These are phyloP conservation scores for Pterocles gutturalis DNA, from an alignment of 2,113 vertebrate genomes.

Conservation along the genomic window DNA sequence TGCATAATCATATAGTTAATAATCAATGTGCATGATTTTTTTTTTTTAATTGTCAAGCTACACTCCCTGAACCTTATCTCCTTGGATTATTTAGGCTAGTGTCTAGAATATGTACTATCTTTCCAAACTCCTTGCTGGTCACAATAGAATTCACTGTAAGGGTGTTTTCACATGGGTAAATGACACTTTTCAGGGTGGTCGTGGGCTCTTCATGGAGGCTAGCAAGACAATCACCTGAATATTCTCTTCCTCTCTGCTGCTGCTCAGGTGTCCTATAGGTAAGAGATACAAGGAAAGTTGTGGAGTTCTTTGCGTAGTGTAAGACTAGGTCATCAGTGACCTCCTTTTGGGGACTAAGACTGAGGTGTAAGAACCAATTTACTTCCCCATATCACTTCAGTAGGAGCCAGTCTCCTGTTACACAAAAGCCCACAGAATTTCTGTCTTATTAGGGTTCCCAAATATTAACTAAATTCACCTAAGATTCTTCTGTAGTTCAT, in stretches of 20 bases:
- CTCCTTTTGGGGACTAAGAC: fast-evolving
- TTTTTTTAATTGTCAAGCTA: not conserved
- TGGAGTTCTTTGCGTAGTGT: not conserved
- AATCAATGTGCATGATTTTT: not conserved
- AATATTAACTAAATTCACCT: not conserved
- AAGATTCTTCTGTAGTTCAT: not conserved
- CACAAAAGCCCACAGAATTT: not conserved
- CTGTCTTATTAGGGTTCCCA: not conserved
- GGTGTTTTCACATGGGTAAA: not conserved
- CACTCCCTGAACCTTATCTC: not conserved
- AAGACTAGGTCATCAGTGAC: not conserved
- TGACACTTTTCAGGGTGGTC: not conserved
- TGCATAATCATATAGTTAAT: not conserved
- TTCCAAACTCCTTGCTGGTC: not conserved
- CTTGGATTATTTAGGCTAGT: not conserved
- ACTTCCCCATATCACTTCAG: not conserved
- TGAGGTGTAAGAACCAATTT: not conserved
- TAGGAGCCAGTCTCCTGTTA: not conserved
- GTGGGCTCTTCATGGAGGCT: not conserved
- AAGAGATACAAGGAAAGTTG: not conserved
- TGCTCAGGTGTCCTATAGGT: not conserved
- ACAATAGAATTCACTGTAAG: not conserved
- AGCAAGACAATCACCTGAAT: not conserved
- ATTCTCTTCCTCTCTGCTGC: not conserved
- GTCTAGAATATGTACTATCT: not conserved